Evolutionary conservation across 2,113 vertebrate species (phyloP).

Genomic region (Gnathonemus longibarbis): DNA sequence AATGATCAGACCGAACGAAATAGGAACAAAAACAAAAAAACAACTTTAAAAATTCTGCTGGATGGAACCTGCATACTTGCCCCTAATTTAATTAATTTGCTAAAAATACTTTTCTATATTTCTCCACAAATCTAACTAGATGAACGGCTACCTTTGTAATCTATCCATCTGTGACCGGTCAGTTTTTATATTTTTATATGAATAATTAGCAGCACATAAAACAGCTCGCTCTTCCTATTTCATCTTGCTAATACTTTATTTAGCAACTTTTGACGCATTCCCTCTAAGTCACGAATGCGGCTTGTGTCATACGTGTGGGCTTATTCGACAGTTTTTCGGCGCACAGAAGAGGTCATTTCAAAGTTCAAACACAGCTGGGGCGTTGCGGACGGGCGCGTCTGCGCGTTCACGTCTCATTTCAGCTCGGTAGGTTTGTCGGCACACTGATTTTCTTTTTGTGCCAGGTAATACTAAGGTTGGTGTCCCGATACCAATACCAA

Average conservation of each 20-base stretch:
- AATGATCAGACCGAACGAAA: background rate
- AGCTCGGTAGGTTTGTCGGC: slow-evolving; percentile 7
- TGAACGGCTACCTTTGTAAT: background rate
- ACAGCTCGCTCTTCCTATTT: background rate
- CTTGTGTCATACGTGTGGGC: background rate
- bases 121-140: background rate
- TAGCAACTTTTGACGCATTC: background rate
- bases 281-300: background rate
- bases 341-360: background rate
- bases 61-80: background rate
- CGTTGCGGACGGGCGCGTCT: background rate
- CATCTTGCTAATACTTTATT: background rate
- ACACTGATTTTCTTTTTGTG: background rate
- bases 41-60: background rate
- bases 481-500: background rate
- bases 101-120: background rate
- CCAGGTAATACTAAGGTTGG: background rate
- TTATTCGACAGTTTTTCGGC: background rate
- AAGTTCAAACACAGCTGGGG: background rate
- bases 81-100: background rate
- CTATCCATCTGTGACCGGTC: background rate
- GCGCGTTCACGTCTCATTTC: background rate
- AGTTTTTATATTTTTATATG: background rate
- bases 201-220: background rate
- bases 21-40: background rate